Evolutionary conservation across 53 echinoderm and acorn worm species (phyloP).

Genomic region (Apostichopus leukothele): DNA sequence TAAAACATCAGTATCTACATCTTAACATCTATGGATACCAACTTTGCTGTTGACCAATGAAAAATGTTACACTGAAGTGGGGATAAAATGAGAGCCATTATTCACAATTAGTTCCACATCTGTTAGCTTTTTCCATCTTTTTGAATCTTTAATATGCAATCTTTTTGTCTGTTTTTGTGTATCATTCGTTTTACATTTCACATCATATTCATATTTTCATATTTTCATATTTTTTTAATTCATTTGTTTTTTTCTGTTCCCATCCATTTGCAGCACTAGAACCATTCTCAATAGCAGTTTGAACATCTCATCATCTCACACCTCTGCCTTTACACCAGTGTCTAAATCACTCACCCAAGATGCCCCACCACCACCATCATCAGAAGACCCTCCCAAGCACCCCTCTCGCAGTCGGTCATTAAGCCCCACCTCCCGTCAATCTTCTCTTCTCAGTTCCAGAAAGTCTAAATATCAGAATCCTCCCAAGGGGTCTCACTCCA

Average conservation of each 20-base stretch:
- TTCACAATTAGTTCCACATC: no score
- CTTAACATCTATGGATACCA: no score
- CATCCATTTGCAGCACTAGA: slow-evolving; percentile 41
- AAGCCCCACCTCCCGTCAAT: slow-evolving; percentile 75
- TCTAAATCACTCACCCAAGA: slow-evolving; percentile 42
- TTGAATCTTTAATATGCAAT: no score
- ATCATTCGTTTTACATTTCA: no score
- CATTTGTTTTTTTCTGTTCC: neutral
- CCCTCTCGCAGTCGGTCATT: slow-evolving; percentile 75
- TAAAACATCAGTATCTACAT: no score
- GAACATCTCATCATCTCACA: neutral
- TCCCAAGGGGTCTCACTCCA: neutral
- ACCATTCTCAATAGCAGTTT: slow-evolving; percentile 29
- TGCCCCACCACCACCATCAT: slow-evolving; percentile 48
- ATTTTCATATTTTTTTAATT: neutral
- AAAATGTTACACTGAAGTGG: no score
- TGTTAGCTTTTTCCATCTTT: no score
- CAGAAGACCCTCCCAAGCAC: slow-evolving; percentile 18
- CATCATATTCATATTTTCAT: no score
- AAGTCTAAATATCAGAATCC: slow-evolving; percentile 47
- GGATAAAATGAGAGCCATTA: no score
- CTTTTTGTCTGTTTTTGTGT: no score
- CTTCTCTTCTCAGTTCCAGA: slow-evolving; percentile 63
- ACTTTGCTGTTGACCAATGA: no score
- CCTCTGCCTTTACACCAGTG: slow-evolving; percentile 6